A percentile compares a stretch with the other conserved stretches of the same genome.
Conservation (phyloP, 2,797 vertebrate genomes). For the Microhierax caerulescens region DNA sequence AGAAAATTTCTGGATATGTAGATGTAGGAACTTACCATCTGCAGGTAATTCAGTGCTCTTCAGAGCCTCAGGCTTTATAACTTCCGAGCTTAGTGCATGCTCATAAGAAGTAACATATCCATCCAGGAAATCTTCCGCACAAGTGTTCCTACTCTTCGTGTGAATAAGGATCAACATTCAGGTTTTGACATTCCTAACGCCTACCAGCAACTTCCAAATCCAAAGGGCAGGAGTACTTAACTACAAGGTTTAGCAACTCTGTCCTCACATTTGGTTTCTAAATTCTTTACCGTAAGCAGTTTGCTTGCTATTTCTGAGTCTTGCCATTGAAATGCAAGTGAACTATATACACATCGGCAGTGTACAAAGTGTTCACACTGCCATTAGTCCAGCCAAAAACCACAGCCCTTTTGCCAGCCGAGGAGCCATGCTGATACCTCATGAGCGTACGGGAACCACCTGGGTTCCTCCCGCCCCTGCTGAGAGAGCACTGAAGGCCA, state of each 20-base stretch:
- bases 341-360: neutral
- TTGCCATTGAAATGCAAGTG: neutral
- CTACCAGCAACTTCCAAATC: neutral
- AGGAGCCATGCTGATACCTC: neutral
- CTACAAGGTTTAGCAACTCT: neutral
- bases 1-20: neutral
- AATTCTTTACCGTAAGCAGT: neutral
- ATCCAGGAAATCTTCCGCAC: neutral
- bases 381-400: neutral
- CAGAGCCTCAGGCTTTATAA: neutral
- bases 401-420: rapidly evolving
- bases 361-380: neutral
- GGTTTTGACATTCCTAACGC: neutral
- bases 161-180: neutral
- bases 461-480: neutral
- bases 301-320: neutral
- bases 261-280: neutral
- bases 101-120: neutral
- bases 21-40: neutral
- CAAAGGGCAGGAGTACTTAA: neutral
- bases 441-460: rapidly evolving
- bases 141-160: neutral
- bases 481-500: neutral
- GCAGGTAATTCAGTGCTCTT: neutral
- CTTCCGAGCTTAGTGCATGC: neutral